Percentiles rank a stretch among this genome's conserved stretches.
Conservation (phyloP, 2,797 vertebrate genomes). For the Pseudotriccus pelzelni region DNA sequence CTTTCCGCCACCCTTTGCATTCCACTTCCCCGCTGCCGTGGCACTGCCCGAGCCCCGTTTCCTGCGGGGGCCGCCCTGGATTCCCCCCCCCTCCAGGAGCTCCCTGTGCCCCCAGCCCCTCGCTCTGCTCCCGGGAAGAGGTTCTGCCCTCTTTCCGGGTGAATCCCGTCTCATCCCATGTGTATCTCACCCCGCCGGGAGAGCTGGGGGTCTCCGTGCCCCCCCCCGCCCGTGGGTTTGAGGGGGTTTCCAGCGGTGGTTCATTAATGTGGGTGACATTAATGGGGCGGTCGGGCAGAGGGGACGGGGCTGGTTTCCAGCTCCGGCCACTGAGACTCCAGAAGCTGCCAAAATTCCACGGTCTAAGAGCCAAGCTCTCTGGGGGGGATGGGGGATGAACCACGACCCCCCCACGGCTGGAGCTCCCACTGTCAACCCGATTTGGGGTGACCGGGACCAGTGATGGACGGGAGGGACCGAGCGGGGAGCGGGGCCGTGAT, state of each 20-base stretch:
- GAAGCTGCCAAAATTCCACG: rapidly evolving
- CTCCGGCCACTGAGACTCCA: neutral
- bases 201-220: too few relatives aligned
- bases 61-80: neutral
- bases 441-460: rapidly evolving
- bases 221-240: neutral
- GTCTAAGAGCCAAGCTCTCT: rapidly evolving
- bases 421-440: rapidly evolving
- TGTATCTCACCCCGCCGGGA: rapidly evolving
- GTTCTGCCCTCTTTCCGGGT: too few relatives aligned
- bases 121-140: neutral
- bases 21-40: neutral
- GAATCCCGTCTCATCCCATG: rapidly evolving
- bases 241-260: rapidly evolving
- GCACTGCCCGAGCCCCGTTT: neutral
- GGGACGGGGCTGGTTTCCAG: neutral
- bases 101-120: neutral
- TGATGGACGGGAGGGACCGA: neutral
- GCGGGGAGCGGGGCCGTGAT: rapidly evolving
- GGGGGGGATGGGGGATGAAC: rapidly evolving
- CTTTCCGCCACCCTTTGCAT: neutral
- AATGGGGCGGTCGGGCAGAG: rapidly evolving
- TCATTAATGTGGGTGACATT: neutral
- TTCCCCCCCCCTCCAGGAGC: rapidly evolving
- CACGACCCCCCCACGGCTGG: rapidly evolving